These are phyloP conservation scores for Hypotaenidia okinawae DNA, from an alignment of 2,797 vertebrate genomes.

Conservation along the genomic window DNA sequence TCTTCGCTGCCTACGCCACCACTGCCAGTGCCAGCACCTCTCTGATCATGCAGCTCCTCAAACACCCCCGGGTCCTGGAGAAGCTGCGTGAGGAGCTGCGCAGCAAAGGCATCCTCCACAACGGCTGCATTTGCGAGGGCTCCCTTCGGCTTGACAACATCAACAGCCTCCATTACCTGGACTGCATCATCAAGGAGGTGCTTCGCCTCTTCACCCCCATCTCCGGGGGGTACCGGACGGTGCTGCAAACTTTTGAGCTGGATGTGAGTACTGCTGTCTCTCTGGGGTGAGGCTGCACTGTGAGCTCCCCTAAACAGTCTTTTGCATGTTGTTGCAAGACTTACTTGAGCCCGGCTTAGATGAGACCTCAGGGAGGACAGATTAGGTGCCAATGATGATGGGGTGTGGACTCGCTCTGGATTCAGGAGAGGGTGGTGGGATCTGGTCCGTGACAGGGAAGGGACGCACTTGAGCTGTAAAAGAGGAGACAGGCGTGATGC, in stretches of 20 bases:
- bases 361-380: background rate
- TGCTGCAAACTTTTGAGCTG: constrained; percentile 96
- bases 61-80: constrained; percentile 90
- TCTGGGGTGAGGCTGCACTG: rapidly evolving
- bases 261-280: constrained; percentile 83
- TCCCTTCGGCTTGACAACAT: constrained; percentile 89
- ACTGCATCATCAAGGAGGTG: constrained; percentile 98
- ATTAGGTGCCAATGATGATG: background rate
- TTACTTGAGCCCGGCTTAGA: background rate
- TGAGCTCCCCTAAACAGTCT: background rate
- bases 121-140: constrained; percentile 90
- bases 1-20: constrained; percentile 95
- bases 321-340: background rate
- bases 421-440: background rate
- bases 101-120: constrained; percentile 87
- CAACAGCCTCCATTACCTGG: constrained; percentile 89
- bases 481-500: background rate
- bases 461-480: background rate
- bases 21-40: constrained; percentile 96
- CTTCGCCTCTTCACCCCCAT: constrained; percentile 94
- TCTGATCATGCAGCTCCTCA: constrained; percentile 95
- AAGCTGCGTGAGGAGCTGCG: constrained; percentile 92
- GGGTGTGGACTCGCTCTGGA: background rate
- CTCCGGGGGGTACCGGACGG: constrained; percentile 94
- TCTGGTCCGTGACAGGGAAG: background rate